These are phyloP conservation scores for Tethea ocularis DNA, from an alignment of 2,888 invertebrate genomes.

Conservation along the genomic window DNA sequence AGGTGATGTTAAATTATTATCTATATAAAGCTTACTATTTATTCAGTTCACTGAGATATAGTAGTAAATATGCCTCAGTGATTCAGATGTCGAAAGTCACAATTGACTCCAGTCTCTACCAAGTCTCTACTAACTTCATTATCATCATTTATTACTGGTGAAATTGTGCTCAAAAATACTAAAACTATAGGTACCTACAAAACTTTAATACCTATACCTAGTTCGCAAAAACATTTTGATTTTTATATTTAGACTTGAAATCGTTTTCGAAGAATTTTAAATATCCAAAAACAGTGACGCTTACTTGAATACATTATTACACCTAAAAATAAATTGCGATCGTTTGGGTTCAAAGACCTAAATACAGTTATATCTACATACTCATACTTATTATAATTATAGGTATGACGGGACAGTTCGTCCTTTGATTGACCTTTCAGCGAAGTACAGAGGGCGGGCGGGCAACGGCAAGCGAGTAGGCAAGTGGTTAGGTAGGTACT, in stretches of 20 bases:
- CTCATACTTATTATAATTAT: background rate
- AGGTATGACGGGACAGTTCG: background rate
- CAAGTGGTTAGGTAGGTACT: background rate
- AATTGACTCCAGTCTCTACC: too few species aligned
- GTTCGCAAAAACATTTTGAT: background rate
- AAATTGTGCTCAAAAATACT: too few species aligned
- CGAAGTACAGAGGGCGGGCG: background rate
- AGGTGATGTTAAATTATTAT: too few species aligned
- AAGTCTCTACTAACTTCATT: too few species aligned
- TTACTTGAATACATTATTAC: background rate
- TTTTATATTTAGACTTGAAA: background rate
- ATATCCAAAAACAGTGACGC: background rate
- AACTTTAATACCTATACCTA: background rate
- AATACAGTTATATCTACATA: background rate
- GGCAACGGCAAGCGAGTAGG: background rate
- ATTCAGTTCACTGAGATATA: too few species aligned
- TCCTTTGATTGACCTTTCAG: background rate
- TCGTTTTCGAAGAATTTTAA: background rate
- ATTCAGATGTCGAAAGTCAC: too few species aligned
- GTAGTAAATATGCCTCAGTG: too few species aligned
- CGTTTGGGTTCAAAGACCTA: background rate
- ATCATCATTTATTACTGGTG: too few species aligned
- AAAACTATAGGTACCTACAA: background rate
- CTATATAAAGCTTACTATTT: too few species aligned
- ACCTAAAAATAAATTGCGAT: background rate